Base-by-base conservation (phyloP, 2,888 invertebrate species). In the Drosophila setosimentum region DNA sequence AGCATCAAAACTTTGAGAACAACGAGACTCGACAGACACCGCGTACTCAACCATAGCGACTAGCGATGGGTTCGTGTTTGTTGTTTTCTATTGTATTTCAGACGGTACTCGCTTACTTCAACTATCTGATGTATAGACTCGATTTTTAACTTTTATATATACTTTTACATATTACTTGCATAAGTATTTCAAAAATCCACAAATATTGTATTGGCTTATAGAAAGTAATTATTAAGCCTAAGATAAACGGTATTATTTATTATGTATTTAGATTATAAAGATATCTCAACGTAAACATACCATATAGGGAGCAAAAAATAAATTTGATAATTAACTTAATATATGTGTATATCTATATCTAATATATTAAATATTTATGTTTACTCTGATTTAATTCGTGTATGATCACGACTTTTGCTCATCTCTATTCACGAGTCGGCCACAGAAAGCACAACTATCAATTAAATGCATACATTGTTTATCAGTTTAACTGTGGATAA, bases 11-110 rank as follows among this genome's bases (percentile, higher is more conserved):
- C 53, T 53, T 50, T 53, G 45, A 48, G 30, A 35, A 67, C 53
- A 54, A 54, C 51, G 18, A 35, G 54, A 67, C 53, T 62, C 37
- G 21, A 16, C 21, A 21, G 5, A 5, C n/a, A 57, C 24, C 33
- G 60, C 7, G 45, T 61, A 53, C 30, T 30, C 50, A 60, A 54
- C 37, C 18, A 21, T 21, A 24, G n/a, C 54, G 16, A 54, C 21
- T 67, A 67, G 66, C 24, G 62, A 67, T 61, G 66, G n/a, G 35
- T 16, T 29, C 66, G 66, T 61, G 51, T n/a, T 61, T 66, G 65
- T 65, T 37, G 27, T 40, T 35, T 27, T 57, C 29, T 5, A 49
- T 49, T 49, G 16, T 49, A 49, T 50, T 11, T 50, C 11, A 29
- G 5, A 18, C 18, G 8, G 10, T 29, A 29, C n/a, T 29, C 29